Conservation (phyloP, 2,888 invertebrate species). For the Machimus atricapillus region DNA sequence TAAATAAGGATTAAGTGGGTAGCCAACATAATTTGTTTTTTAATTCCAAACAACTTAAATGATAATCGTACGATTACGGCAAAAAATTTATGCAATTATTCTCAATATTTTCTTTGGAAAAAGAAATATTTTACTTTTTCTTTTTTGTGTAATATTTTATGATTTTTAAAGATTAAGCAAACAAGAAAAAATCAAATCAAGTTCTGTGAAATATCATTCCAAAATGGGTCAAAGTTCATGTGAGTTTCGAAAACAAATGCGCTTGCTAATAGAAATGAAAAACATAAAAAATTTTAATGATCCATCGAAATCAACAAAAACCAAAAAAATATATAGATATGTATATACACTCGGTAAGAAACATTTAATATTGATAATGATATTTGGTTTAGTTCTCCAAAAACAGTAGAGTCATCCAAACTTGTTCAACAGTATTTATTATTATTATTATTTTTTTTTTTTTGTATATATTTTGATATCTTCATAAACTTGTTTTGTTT, state of each 20-base stretch:
- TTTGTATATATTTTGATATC: constrained; percentile 32
- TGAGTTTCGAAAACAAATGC: constrained; percentile 42
- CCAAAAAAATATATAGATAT: constrained; percentile 17
- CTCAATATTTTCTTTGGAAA: neutral
- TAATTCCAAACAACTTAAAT: neutral
- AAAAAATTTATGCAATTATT: constrained; percentile 10
- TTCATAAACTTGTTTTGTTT: constrained; percentile 3
- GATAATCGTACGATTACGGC: constrained; percentile 50
- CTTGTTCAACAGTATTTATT: constrained; percentile 32
- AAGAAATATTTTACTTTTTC: neutral
- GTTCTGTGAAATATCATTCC: constrained; percentile 59
- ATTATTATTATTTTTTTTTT: neutral
- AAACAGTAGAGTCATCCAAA: constrained; percentile 35
- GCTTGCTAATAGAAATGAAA: constrained; percentile 31
- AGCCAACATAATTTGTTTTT: neutral
- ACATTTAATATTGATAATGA: constrained; percentile 29
- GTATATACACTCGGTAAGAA: constrained; percentile 37
- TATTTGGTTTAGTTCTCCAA: constrained; percentile 38
- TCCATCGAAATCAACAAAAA: neutral
- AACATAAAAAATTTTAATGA: neutral
- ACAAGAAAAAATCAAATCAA: constrained; percentile 9
- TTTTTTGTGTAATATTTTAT: neutral
- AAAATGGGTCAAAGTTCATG: constrained; percentile 58
- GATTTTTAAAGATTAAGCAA: neutral
- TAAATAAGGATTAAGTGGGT: neutral